A percentile compares a stretch with the other conserved stretches of the same genome.
phyloP scores from a whole-genome alignment of 2,888 invertebrate species.

The Autographa gamma region DNA sequence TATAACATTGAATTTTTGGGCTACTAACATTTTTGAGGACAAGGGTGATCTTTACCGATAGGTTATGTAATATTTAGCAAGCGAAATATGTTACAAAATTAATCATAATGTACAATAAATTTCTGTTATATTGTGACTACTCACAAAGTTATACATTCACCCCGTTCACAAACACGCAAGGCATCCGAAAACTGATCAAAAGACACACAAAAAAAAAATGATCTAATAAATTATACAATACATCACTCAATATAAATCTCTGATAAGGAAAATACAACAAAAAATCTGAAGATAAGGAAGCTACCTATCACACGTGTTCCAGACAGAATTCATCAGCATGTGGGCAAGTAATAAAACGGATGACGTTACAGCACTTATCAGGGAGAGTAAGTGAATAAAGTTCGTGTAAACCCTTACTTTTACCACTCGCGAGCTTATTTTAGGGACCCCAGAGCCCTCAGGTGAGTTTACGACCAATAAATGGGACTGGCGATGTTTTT shows the following conservation, averaged over 20 bases:
- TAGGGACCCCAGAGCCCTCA: constrained; percentile 35
- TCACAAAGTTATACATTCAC: too few relatives aligned
- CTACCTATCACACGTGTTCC: constrained; percentile 48
- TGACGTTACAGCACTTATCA: constrained; percentile 52
- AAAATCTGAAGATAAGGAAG: constrained; percentile 59
- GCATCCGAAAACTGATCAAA: too few relatives aligned
- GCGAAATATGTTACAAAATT: too few relatives aligned
- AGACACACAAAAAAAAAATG: too few relatives aligned
- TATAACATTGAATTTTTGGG: not conserved
- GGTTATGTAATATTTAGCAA: too few relatives aligned
- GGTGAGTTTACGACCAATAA: constrained; percentile 61
- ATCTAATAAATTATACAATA: not conserved
- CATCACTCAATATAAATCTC: constrained; percentile 24
- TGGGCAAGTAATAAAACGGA: constrained; percentile 57
- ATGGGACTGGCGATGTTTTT: constrained; percentile 42
- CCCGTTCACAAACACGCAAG: too few relatives aligned
- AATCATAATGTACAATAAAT: too few relatives aligned
- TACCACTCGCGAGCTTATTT: constrained; percentile 36
- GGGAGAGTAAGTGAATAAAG: constrained; percentile 57
- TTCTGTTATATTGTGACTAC: too few relatives aligned
- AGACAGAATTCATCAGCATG: constrained; percentile 48
- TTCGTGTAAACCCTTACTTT: constrained; percentile 45
- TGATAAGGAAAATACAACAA: constrained; percentile 39
- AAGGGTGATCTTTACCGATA: too few relatives aligned
- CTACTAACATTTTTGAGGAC: not conserved